Conservation (phyloP, 2,113 vertebrate genomes). For the Ondatra zibethicus region DNA sequence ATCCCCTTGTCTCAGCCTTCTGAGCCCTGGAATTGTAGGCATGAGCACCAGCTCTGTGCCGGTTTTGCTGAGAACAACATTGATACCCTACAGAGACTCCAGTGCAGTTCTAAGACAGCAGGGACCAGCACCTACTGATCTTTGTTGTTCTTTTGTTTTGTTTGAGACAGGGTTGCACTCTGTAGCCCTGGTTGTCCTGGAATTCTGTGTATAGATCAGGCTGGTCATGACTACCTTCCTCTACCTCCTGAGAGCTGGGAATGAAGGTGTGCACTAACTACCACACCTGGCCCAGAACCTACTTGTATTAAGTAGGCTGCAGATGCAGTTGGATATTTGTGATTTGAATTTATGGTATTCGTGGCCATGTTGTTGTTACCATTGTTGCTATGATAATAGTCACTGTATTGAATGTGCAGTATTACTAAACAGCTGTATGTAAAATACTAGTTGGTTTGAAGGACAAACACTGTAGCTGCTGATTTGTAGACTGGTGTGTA, state of each 20-base stretch:
- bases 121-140: not conserved
- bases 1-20: not conserved
- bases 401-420: not conserved
- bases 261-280: not conserved
- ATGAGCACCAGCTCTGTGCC: not conserved
- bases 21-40: not conserved
- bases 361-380: not conserved
- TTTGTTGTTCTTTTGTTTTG: not conserved
- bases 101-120: not conserved
- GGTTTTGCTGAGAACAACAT: slow-evolving; percentile 30
- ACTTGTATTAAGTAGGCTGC: not conserved
- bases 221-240: not conserved
- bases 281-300: not conserved
- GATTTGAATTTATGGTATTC: not conserved
- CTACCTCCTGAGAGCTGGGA: not conserved
- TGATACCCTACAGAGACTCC: not conserved
- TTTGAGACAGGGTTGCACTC: not conserved
- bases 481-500: not conserved
- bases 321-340: not conserved
- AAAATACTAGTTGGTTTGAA: slow-evolving; percentile 25
- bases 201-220: not conserved
- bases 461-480: not conserved
- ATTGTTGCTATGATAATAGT: not conserved
- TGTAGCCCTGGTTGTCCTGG: not conserved
- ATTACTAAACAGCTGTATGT: slow-evolving; percentile 29